Base-by-base conservation (phyloP, 2,113 vertebrate species). In the Clinocottus analis region DNA sequence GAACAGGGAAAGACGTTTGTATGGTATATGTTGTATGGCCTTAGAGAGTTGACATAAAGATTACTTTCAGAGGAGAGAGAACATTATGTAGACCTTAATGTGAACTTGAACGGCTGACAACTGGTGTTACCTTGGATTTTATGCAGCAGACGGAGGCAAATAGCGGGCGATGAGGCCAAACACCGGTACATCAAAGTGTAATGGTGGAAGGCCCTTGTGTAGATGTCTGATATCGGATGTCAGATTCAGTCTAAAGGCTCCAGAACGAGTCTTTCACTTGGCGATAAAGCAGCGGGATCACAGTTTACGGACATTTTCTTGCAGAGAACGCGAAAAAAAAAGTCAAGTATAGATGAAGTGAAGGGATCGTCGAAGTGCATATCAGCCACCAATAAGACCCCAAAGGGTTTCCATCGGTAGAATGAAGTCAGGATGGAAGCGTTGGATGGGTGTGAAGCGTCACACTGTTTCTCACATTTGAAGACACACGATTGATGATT, bases 141-240 rank as follows among this genome's bases (percentile, higher is more conserved):
- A 69, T 72, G 58, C 11, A 45, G 16, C 66, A 60, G 6, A 39
- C 2, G 47, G 6, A 66, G 19, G 62, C 21, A 74, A 49, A 67
- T 49, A 69, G 70, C 16, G 56, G 68, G 39, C 27, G 47, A 72
- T 13, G 23, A 76, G 58, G 35, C 11, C 21, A 70, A 33, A 19
- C 43, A 55, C 13, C 3, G 21, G 49, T 56, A 53, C 25, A 58
- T 71, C 43, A 79, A 71, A 19, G 61, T 72, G 43, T 35, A 58
- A 83, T 35, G 37, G 53, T 81, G 1, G 68, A 76, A 72, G 56
- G 31, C 27, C 51, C 59, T 64, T 73, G 23, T 68, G 41, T 11
- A 61, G 51, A 55, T 56, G 59, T 0, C 49, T 66, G 41, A 35
- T 69, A 64, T 7, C 59, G 56, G 55, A 65, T 72, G 56, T 60